Evolutionary conservation across 2,113 vertebrate species (phyloP).

Genomic region (Plotosus lineatus): DNA sequence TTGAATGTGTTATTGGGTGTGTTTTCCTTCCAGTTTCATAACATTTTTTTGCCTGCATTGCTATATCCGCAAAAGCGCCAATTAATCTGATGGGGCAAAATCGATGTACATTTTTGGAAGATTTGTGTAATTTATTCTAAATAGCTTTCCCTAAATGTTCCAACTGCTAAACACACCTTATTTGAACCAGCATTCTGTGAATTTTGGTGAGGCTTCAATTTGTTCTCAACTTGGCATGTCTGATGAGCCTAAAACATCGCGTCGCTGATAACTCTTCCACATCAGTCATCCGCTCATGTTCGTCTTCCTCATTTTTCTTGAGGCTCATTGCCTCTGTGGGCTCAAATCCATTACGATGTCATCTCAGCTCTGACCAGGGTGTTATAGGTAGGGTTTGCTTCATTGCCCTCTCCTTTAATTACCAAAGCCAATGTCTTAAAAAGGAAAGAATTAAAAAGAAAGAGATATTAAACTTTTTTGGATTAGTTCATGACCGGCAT

Average conservation of each 20-base stretch:
- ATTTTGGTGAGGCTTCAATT: background rate
- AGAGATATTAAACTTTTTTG: too few relatives aligned
- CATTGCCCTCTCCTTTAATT: conserved; percentile 62
- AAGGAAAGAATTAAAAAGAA: background rate
- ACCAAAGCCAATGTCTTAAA: conserved; percentile 54
- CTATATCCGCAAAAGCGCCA: too few relatives aligned
- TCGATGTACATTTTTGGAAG: background rate
- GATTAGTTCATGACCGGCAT: background rate
- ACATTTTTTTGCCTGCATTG: too few relatives aligned
- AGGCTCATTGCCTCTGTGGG: conserved; percentile 59
- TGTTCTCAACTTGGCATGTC: background rate
- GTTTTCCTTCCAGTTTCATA: too few relatives aligned
- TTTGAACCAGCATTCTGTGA: background rate
- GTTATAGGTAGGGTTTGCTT: conserved; percentile 55
- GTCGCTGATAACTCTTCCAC: background rate
- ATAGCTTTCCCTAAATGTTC: background rate
- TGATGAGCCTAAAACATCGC: conserved; percentile 22
- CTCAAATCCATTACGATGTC: conserved; percentile 51
- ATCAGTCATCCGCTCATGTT: conserved; percentile 30
- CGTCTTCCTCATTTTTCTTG: conserved; percentile 39
- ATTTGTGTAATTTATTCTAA: background rate
- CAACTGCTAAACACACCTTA: background rate
- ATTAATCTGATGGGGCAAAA: background rate
- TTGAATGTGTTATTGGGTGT: too few relatives aligned
- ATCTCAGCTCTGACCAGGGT: conserved; percentile 51